Base-by-base conservation (phyloP, 2,113 vertebrate species). In the Calidris pugnax region DNA sequence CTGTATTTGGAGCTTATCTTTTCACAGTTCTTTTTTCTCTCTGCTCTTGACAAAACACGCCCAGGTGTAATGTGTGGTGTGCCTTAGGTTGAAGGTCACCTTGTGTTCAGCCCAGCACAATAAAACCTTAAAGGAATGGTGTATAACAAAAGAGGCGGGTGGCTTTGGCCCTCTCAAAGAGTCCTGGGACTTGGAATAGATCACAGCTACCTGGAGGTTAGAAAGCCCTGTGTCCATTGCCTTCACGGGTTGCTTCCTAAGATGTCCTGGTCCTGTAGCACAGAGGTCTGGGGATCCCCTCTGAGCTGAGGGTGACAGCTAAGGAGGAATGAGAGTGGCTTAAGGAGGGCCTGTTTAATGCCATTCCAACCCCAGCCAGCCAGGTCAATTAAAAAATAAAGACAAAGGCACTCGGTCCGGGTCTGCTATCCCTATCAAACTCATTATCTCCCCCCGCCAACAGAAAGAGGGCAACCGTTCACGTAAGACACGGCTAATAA, bases 401-500 rank as follows among this genome's bases (percentile, higher is more conserved):
- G 91, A 89, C 9, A 3, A 87, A 94, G 82, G 41, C 27, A 0
- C 90, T 79, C 4, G 10, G 86, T 39, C 69, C 0, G 2, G 77
- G 88, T 85, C 80, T 93, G 95, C 86, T 30, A 4, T 81, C 84
- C 84, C 89, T 17, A 50, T 78, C 87, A 59, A 76, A 92, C 27
- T 85, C 92, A 91, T 95, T 93, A 84, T 91, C 60, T 85, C 75
- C 78, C 93, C 94, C 55, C 2, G 15, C 71, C 91, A 87, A 74
- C 67, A 93, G 85, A 91, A 91, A 85, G 87, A 89, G 87, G 94
- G 89, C 91, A 97, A 92, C 87, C 20, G 85, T 95, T 95, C 94
- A 81, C 91, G 8, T 95, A 95, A 97, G 89, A 66, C 85, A 72
- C 55, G 24, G 93, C 93, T 96, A 97, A 97, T 97, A 95, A 97